Evolutionary conservation across 2,113 vertebrate species (phyloP), one percentile per base, ranked within the genome.

Genomic region (Leuciscus idus): DNA sequence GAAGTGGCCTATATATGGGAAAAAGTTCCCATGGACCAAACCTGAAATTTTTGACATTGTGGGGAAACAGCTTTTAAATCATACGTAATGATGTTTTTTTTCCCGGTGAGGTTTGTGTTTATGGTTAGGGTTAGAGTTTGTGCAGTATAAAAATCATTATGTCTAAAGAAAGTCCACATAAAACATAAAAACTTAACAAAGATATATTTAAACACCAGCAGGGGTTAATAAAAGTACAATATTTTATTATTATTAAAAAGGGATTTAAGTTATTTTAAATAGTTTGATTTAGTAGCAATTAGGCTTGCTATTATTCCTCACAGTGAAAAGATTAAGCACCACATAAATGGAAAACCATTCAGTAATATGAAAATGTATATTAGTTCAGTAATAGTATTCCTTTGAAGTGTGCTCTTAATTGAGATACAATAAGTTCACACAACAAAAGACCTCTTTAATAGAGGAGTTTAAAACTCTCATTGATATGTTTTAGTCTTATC

Each of bases 391-490:
- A 46, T 26, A 26, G 1, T 30, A 52, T 52, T 52, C 73, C n/a
- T 76, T 46, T 76, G 73, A 76, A 26, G 43, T 52, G 43, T 52
- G 26, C 12, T 52, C 46, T 76, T 76, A 76, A 76, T 76, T 76
- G 48, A 30, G 26, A 76, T 48, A 28, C 3, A 76, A 0, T 30
- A 46, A 19, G 74, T 76, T 52, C 26, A 15, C n/a, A 15, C 26
- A 12, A 75, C 1, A 23, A 48, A 52, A 46, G 0, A 76, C 43
- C 7, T 76, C 46, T 15, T 30, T 50, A 28, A 75, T 19, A 76
- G 73, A 75, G 23, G 5, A 76, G 26, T 52, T 52, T 30, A 52
- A 30, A 46, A 43, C 19, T 23, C 73, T 28, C 9, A 23, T 9
- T n/a, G 39, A 74, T 28, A 74, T 76, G 46, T 30, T 76, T 48